Conservation (phyloP, 2,888 invertebrate species). For the Orchesellides sinensis region DNA sequence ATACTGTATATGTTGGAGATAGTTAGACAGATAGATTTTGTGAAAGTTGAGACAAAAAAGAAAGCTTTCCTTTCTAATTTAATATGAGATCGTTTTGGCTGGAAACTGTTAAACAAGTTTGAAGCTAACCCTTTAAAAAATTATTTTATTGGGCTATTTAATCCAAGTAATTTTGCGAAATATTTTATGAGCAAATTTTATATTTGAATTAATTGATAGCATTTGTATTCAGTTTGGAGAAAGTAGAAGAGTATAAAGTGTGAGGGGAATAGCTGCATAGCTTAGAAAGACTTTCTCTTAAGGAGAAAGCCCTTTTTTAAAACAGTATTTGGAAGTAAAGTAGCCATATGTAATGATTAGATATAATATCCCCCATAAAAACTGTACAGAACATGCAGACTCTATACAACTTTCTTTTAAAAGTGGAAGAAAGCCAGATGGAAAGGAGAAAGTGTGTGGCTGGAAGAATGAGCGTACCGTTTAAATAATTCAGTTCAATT, state of each 20-base stretch:
- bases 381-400: too few species aligned
- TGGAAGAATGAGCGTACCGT: too few species aligned
- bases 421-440: too few species aligned
- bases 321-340: too few species aligned
- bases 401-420: too few species aligned
- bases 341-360: too few species aligned
- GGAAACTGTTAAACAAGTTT: not conserved
- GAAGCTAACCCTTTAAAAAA: not conserved
- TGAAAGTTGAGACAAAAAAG: too few species aligned
- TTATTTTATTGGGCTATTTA: conserved; percentile 19
- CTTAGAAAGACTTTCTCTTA: not conserved
- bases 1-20: too few species aligned
- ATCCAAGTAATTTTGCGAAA: not conserved
- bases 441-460: not conserved
- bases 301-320: not conserved
- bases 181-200: conserved; percentile 14
- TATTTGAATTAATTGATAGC: conserved; percentile 34
- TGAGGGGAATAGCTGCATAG: not conserved
- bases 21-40: too few species aligned
- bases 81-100: not conserved
- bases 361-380: too few species aligned
- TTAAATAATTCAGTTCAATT: conserved; percentile 64
- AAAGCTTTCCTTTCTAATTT: too few species aligned
- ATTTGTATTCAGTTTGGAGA: not conserved
- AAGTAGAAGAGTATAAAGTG: not conserved